phyloP scores from a whole-genome alignment of 1,140 invertebrate genomes.

The Drosophila busckii region DNA sequence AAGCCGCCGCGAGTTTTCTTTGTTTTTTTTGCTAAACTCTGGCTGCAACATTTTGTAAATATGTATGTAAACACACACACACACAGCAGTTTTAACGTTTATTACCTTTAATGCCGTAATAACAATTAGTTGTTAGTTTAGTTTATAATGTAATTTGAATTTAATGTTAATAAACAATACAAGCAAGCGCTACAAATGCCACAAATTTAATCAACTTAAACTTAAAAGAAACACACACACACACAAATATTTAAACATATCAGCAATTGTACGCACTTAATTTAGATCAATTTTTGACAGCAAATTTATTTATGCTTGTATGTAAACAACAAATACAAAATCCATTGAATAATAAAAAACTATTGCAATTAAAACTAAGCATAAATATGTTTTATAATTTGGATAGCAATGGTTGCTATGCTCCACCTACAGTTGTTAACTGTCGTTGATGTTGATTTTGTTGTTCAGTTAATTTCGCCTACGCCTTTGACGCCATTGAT shows the following conservation, averaged over 20 bases:
- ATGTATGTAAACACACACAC: conserved; percentile 22
- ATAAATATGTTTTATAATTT: too few species aligned
- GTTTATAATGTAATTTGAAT: conserved; percentile 45
- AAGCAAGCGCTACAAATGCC: conserved; percentile 27
- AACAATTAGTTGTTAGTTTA: conserved; percentile 56
- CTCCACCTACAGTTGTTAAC: conserved; percentile 25
- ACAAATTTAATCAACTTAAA: too few species aligned
- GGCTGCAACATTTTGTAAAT: conserved; percentile 50
- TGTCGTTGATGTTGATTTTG: conserved; percentile 10
- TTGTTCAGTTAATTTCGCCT: conserved; percentile 19
- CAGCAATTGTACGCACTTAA: too few species aligned
- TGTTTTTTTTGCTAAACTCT: conserved; percentile 36
- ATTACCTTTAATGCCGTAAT: conserved; percentile 67
- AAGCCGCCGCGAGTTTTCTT: too few species aligned
- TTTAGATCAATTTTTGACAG: too few species aligned
- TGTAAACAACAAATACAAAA: too few species aligned
- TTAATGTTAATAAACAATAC: conserved; percentile 28
- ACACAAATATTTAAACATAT: conserved; percentile 36
- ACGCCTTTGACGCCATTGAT: conserved; percentile 36
- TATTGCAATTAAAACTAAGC: too few species aligned
- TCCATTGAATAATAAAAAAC: too few species aligned
- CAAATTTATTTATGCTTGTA: conserved; percentile 43
- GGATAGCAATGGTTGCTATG: conserved; percentile 10
- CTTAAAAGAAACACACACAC: conserved; percentile 1
- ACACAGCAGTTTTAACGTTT: conserved; percentile 64